Evolutionary conservation across 2,888 invertebrate species (phyloP), one percentile per base, ranked within the genome.

Genomic region (Clanis bilineata): DNA sequence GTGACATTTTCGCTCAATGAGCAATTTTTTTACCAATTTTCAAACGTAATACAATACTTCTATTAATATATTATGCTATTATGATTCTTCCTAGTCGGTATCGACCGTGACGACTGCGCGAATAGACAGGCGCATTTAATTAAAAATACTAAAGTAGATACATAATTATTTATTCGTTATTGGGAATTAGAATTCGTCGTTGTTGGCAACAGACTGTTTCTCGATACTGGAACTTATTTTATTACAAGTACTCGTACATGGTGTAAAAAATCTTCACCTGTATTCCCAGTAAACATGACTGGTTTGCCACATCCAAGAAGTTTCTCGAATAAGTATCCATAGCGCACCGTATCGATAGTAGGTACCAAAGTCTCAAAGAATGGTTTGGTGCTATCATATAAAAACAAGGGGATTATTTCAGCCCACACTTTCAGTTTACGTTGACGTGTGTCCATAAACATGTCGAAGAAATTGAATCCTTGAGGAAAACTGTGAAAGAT

Each of bases 351-450:
- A 76, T 98, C 98, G n/a, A 95, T 94, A 0, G 98, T 98, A 0
- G 98, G 98, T 7, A 98, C 98, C 7, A 97, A 91, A 78, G 97
- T 96, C 76, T 98, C 97, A 76, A 97, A 98, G 86, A 97, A 98
- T 0, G 97, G 96, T 25, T 93, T 87, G 0, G 94, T 88, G 12
- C 93, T 86, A 76, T 96, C 94, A 74, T 96, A 98, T 2, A 86
- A 67, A 77, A 97, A 98, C 0, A 87, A 73, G 0, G 97, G 95
- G 67, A 97, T 95, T 38, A 97, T 94, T 59, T 94, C 95, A n/a
- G 93, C 93, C 98, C 98, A 98, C 6, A 93, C 85, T 71, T 96
- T 96, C 83, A 97, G 93, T 55, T 93, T 93, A 61, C 95, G 93
- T n/a, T 90, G 91, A 60, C 94, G 93, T 44, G 95, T 93, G 79